Percentiles rank a stretch among this genome's conserved stretches.
Evolutionary conservation across 2,113 vertebrate species (phyloP).

Genomic region (Hemicordylus capensis): DNA sequence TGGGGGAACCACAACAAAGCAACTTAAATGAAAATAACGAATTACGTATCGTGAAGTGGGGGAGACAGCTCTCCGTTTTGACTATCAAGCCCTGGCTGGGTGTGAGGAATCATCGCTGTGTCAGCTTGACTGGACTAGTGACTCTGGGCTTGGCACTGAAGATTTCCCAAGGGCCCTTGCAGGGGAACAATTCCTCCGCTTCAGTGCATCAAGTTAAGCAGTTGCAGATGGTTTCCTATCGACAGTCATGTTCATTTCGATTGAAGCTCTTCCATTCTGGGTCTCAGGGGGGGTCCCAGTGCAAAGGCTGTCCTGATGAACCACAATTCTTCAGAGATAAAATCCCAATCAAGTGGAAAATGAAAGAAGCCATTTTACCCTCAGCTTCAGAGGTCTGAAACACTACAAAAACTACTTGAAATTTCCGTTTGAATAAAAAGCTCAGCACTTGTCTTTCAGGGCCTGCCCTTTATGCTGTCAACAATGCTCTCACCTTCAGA

Average conservation of each 20-base stretch:
- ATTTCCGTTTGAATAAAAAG: not conserved
- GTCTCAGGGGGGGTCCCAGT: not conserved
- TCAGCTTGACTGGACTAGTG: not conserved
- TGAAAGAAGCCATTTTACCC: not conserved
- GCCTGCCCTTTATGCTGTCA: not conserved
- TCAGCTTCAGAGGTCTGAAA: not conserved
- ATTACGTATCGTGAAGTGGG: not conserved
- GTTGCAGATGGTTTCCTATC: not conserved
- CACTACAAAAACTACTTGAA: not conserved
- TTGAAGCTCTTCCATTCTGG: not conserved
- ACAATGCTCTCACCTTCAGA: not conserved
- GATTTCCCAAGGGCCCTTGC: not conserved
- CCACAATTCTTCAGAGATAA: not conserved
- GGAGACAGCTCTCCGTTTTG: not conserved
- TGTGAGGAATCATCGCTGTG: not conserved
- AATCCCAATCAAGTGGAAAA: not conserved
- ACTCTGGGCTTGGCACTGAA: not conserved
- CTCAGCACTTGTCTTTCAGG: not conserved
- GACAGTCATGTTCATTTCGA: not conserved
- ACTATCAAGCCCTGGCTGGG: not conserved
- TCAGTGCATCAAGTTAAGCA: not conserved
- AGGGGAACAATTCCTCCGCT: not conserved
- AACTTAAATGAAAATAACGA: not conserved
- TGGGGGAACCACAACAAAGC: not conserved
- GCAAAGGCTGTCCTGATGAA: not conserved